Conservation (phyloP, 2,888 invertebrate genomes). For the Ganaspis brasiliensis region DNA sequence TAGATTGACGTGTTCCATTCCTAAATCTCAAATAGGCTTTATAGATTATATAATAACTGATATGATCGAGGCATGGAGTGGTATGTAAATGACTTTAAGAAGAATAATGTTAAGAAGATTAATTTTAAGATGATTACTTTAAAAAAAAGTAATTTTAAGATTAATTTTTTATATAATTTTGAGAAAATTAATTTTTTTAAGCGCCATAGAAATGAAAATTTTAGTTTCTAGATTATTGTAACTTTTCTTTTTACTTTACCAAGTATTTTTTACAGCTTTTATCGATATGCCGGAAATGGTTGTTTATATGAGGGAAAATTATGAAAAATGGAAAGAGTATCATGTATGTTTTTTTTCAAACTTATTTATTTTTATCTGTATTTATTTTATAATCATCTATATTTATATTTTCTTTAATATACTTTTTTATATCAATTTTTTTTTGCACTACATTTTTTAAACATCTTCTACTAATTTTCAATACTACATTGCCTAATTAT, state of each 20-base stretch:
- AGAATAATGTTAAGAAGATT: background rate
- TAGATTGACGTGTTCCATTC: slow-evolving; percentile 95
- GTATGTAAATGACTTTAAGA: slow-evolving; percentile 81
- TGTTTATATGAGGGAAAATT: slow-evolving; percentile 91
- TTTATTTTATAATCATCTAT: slow-evolving; percentile 17
- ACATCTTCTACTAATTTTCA: slow-evolving; percentile 1
- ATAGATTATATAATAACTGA: slow-evolving; percentile 98
- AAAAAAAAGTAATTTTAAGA: background rate
- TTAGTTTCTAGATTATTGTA: too few species aligned
- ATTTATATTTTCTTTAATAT: slow-evolving; percentile 12
- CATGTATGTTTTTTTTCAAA: slow-evolving; percentile 80
- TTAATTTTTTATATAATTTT: background rate
- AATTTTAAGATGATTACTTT: background rate
- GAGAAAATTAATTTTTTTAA: too few species aligned
- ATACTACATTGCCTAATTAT: slow-evolving; percentile 1
- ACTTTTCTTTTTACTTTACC: slow-evolving; percentile 43
- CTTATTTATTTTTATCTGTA: background rate
- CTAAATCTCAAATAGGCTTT: slow-evolving; percentile 98
- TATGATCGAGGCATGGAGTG: slow-evolving; percentile 99
- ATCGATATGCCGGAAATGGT: slow-evolving; percentile 96
- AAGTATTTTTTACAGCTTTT: slow-evolving; percentile 82
- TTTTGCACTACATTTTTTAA: too few species aligned
- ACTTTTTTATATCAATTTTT: too few species aligned
- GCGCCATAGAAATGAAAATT: too few species aligned
- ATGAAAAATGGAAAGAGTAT: slow-evolving; percentile 94